Percentiles rank a stretch among this genome's conserved stretches.
phyloP scores from a whole-genome alignment of 2,888 invertebrate genomes.

The Ctena decussata region DNA sequence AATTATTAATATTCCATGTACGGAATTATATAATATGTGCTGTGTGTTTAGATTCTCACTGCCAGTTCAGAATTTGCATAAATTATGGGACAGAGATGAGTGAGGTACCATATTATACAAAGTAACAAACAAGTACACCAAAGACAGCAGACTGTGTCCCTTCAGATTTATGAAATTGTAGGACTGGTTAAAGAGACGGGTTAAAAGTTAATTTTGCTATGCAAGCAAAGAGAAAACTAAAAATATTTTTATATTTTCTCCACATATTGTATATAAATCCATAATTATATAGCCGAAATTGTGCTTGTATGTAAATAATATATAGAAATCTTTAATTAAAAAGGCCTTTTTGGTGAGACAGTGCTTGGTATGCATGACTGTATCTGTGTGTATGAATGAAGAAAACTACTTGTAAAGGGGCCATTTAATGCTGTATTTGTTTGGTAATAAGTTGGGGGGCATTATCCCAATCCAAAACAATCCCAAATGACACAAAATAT shows the following conservation, averaged over 20 bases:
- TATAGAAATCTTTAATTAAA: constrained; percentile 1
- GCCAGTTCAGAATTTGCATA: not conserved
- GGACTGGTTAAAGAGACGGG: not conserved
- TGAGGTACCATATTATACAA: no score
- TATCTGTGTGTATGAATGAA: not conserved
- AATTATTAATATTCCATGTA: not conserved
- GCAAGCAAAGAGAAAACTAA: not conserved
- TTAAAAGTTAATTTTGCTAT: not conserved
- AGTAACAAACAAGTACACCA: not conserved
- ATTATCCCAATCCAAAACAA: no score
- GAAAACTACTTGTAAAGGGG: no score
- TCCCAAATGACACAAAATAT: no score
- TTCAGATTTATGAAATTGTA: not conserved
- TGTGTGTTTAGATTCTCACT: not conserved
- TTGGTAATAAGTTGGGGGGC: no score
- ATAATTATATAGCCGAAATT: constrained; percentile 7
- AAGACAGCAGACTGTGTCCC: not conserved
- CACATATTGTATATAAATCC: constrained; percentile 11
- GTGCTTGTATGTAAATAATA: constrained; percentile 14
- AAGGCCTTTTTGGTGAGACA: not conserved
- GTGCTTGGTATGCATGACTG: not conserved
- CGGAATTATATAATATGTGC: not conserved
- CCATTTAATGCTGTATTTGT: no score
- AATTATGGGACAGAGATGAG: not conserved
- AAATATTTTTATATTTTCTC: constrained; percentile 10